Conservation (phyloP, 2,113 vertebrate species). For the Semnopithecus entellus region DNA sequence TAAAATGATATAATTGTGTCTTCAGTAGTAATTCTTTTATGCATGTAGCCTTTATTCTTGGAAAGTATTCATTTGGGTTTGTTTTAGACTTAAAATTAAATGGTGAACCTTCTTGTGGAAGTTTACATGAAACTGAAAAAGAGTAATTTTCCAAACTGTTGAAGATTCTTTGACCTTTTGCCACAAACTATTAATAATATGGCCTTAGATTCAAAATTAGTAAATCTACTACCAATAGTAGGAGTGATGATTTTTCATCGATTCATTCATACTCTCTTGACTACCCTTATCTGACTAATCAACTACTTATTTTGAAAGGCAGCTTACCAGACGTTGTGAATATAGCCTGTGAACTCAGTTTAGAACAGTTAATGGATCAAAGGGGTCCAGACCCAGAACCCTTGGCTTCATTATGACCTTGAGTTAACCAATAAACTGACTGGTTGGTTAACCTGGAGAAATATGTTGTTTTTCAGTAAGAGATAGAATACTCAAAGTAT, state of each 20-base stretch:
- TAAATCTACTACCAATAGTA: neutral
- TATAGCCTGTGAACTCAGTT: neutral
- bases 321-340: neutral
- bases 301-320: neutral
- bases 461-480: neutral
- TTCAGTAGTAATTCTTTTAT: slow-evolving; percentile 58
- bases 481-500: neutral
- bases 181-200: neutral
- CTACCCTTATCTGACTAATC: neutral
- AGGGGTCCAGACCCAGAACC: neutral
- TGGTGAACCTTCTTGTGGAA: slow-evolving; percentile 43
- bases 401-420: slow-evolving; percentile 4
- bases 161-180: slow-evolving; percentile 45
- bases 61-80: slow-evolving; percentile 48
- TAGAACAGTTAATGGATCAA: neutral
- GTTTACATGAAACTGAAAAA: neutral
- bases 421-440: neutral
- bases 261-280: neutral
- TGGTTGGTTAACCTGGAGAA: slow-evolving; percentile 37
- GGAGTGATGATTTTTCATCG: slow-evolving; percentile 2
- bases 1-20: slow-evolving; percentile 53
- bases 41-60: slow-evolving; percentile 60
- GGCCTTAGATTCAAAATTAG: neutral
- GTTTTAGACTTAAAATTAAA: slow-evolving; percentile 58
- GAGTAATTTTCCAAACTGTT: slow-evolving; percentile 45